Evolutionary conservation across 1,140 invertebrate genomes (phyloP), one percentile per base, ranked within the genome.

Genomic region (Drosophila auraria): DNA sequence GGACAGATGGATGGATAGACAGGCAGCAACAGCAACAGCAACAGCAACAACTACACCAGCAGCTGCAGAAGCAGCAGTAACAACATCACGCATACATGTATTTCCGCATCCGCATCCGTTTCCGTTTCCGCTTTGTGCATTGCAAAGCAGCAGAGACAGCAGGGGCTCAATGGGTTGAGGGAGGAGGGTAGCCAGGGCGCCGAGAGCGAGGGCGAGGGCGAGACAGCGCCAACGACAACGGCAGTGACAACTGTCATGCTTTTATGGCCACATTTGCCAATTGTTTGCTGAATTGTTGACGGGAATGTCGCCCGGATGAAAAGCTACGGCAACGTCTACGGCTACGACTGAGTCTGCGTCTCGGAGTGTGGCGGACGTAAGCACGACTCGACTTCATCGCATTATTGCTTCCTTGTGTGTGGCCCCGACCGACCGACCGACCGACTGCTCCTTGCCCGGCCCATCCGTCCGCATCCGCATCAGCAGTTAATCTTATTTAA

Each of bases 211-310:
- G 14, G 42, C 44, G 33, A 30, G 73, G 74, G 36, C 54, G 4
- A 57, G 58, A 69, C 69, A 80, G 72, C 63, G 71, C 76, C 66
- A 80, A 70, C 66, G 71, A 80, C 66, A 80, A 68, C 66, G 76
- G 61, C 83, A 78, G 75, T 53, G 70, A 75, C 76, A 80, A 87
- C 84, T 87, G 83, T 78, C 86, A 89, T 82, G 86, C 74, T 75
- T 90, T 87, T 89, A 87, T 87, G 84, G 84, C 84, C 84, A 89
- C 84, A 87, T 87, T 87, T 87, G 84, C 86, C 86, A 90, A 87
- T 87, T 89, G 84, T 87, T 87, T 89, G 84, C 72, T 89, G 84
- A 87, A 87, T 87, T 87, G 86, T 84, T 87, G 84, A 84, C 84
- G 86, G 81, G 64, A 79, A 79, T 84, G 84, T 87, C 86, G 80